phyloP scores from a whole-genome alignment of 2,888 invertebrate species.

The Lasioglossum lativentre region DNA sequence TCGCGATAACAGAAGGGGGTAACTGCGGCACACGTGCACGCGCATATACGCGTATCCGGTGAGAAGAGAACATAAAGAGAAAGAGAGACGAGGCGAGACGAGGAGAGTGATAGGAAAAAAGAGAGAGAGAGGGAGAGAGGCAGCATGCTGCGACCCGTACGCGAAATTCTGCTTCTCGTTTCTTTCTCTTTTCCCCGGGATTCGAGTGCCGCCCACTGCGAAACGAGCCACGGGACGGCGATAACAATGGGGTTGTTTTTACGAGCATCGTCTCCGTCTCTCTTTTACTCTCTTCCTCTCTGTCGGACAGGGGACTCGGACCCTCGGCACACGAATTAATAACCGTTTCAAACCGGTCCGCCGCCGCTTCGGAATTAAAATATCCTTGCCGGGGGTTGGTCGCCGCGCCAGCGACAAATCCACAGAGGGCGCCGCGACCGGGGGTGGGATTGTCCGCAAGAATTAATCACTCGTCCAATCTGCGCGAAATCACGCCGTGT shows the following conservation, averaged over 20 bases:
- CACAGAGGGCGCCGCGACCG: constrained; percentile 45
- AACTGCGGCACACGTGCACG: neutral
- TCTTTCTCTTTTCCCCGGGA: constrained; percentile 48
- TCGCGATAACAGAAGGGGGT: constrained; percentile 36
- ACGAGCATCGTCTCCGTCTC: constrained; percentile 69
- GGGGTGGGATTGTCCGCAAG: constrained; percentile 70
- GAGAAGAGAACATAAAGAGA: neutral
- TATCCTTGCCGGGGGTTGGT: constrained; percentile 68
- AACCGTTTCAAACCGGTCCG: constrained; percentile 76
- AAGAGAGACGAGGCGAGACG: neutral
- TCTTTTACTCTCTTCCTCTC: constrained; percentile 26
- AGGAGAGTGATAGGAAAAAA: neutral
- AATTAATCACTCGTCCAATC: constrained; percentile 77
- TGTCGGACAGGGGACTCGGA: constrained; percentile 13
- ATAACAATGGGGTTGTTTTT: constrained; percentile 83
- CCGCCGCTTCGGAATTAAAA: constrained; percentile 77
- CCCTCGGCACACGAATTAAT: constrained; percentile 79
- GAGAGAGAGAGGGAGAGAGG: neutral
- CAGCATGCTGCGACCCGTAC: constrained; percentile 24
- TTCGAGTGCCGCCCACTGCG: constrained; percentile 74
- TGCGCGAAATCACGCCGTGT: constrained; percentile 74
- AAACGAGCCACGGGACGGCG: constrained; percentile 78
- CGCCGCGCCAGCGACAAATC: constrained; percentile 53
- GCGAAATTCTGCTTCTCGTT: constrained; percentile 54
- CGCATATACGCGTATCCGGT: neutral